These are phyloP conservation scores for Suncus etruscus DNA, from an alignment of 2,113 vertebrate genomes.

Conservation along the genomic window DNA sequence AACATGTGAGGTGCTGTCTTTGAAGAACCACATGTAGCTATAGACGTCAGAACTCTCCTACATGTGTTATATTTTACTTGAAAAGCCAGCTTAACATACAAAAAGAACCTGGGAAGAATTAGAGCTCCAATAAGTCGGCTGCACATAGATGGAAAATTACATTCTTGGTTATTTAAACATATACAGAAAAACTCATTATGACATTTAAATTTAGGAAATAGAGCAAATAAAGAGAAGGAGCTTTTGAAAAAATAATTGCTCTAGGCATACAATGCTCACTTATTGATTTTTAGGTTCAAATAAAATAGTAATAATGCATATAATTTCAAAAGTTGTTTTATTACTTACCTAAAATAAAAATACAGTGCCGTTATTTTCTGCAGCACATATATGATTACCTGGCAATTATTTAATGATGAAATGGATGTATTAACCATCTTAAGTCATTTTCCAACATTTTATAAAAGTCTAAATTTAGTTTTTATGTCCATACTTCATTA, in stretches of 20 bases:
- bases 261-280: neutral
- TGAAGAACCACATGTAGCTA: constrained; percentile 65
- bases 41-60: constrained; percentile 46
- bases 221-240: constrained; percentile 11
- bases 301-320: neutral
- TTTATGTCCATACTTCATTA: neutral
- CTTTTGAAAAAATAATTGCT: neutral
- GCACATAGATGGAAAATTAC: constrained; percentile 56
- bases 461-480: neutral
- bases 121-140: constrained; percentile 3
- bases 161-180: constrained; percentile 65
- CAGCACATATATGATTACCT: neutral
- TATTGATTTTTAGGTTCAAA: constrained; percentile 31
- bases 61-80: constrained; percentile 62
- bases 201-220: constrained; percentile 29
- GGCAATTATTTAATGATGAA: neutral
- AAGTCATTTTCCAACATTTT: neutral
- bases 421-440: neutral
- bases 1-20: constrained; percentile 55
- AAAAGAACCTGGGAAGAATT: constrained; percentile 65
- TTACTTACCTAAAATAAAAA: constrained; percentile 12
- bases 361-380: neutral
- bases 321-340: neutral
- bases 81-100: constrained; percentile 42
- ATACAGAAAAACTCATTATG: constrained; percentile 10